Percentiles rank a stretch among this genome's conserved stretches.
Evolutionary conservation across 2,113 vertebrate species (phyloP).

Genomic region (Charadrius vociferus): DNA sequence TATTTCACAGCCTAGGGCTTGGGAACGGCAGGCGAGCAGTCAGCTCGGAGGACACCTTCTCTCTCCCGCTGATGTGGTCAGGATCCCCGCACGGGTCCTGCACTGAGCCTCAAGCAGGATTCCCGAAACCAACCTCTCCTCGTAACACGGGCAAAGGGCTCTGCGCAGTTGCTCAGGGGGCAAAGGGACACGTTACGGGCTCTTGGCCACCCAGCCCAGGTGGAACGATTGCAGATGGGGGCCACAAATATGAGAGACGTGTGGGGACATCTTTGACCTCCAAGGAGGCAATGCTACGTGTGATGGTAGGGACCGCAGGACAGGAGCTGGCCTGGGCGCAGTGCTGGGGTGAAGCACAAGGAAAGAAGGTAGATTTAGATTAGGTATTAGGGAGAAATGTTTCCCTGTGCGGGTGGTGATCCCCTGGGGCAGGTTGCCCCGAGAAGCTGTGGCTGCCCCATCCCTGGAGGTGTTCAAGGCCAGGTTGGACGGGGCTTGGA

Average conservation of each 20-base stretch:
- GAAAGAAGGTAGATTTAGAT: background rate
- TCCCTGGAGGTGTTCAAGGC: too few relatives aligned
- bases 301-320: background rate
- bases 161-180: background rate
- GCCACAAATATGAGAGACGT: background rate
- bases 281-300: background rate
- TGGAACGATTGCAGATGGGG: background rate
- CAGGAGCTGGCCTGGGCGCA: background rate
- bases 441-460: too few relatives aligned
- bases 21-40: background rate
- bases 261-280: background rate
- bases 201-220: background rate
- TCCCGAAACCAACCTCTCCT: background rate
- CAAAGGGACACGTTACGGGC: background rate
- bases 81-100: too few relatives aligned
- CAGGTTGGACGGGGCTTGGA: too few relatives aligned
- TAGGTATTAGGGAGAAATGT: too few relatives aligned
- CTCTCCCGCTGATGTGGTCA: background rate
- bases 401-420: too few relatives aligned
- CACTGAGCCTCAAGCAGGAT: background rate
- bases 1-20: background rate
- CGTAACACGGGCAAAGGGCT: accelerated
- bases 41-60: background rate
- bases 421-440: too few relatives aligned
- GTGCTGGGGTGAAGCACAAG: background rate